Base-by-base conservation (phyloP, 1,140 invertebrate genomes). In the Hestina assimilis region DNA sequence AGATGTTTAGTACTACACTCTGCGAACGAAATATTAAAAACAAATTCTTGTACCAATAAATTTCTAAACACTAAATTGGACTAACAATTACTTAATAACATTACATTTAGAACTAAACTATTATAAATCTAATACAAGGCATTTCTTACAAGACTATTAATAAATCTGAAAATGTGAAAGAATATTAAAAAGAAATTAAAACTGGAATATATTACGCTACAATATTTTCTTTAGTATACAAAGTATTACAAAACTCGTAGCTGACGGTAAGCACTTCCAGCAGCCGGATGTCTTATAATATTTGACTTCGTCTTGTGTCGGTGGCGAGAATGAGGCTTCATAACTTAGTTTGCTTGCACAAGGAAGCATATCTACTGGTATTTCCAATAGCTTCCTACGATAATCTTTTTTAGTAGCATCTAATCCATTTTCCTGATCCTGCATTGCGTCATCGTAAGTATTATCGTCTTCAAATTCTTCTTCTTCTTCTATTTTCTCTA, bases 331-430 rank as follows among this genome's bases (percentile, higher is more conserved):
- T 2, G 90, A 90, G 28, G 89, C 76, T 51, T 91, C 90, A 61
- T 89, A 88, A 62, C 87, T 89, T 20, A 91, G 66, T 54, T 89
- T 89, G 53, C 92, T 91, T 11, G 92, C 91, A 74, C 93, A 94
- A 0, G 92, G 92, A 31, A 94, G 71, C 58, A 91, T 89, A 21
- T 93, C 91, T 1, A 83, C 71, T 33, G 92, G 92, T 51, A 94
- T 87, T 41, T 92, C 89, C 40, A 92, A 89, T n/a, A 94, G 73
- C 57, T 78, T 80, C 47, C 71, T 80, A 12, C 72, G 71, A 59
- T 84, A 81, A 50, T 87, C 81, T 15, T 78, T 72, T 69, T 83
- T 83, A 11, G 60, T 52, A 8, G 45, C 56, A 45, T 71, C 73
- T 17, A 60, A 58, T 46, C 74, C 75, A 2, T 64, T 75, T 12